Percentiles rank a stretch among this genome's conserved stretches.
These are phyloP conservation scores for Pedicia rivosa DNA, from an alignment of 2,888 invertebrate genomes.

Conservation along the genomic window DNA sequence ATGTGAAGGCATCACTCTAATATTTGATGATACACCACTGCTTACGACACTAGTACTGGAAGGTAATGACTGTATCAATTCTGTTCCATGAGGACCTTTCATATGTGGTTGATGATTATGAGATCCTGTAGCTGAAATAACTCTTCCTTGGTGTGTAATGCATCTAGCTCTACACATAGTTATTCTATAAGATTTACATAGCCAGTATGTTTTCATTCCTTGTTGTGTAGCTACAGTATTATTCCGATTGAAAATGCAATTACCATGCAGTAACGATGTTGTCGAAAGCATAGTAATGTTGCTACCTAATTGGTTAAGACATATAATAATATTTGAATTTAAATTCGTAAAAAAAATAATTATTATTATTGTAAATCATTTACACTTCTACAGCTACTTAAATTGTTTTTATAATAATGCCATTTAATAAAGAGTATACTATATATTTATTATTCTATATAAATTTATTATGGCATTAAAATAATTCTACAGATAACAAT, in stretches of 20 bases:
- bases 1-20: background rate
- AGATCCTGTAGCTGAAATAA: conserved; percentile 30
- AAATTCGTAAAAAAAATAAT: background rate
- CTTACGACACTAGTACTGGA: conserved; percentile 1
- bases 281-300: conserved; percentile 31
- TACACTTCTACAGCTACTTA: too few species aligned
- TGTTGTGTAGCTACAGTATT: conserved; percentile 32
- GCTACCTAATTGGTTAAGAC: conserved; percentile 22
- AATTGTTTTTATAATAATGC: too few species aligned
- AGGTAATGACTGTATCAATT: too few species aligned
- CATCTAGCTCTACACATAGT: conserved; percentile 32
- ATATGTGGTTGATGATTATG: conserved; percentile 31
- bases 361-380: too few species aligned
- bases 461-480: too few species aligned
- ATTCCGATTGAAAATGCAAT: conserved; percentile 31
- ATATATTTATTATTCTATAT: too few species aligned
- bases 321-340: too few species aligned
- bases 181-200: conserved; percentile 31
- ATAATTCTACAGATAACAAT: too few species aligned
- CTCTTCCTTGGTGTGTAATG: conserved; percentile 30
- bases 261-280: conserved; percentile 30
- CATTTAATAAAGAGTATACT: too few species aligned
- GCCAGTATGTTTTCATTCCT: conserved; percentile 33
- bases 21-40: background rate
- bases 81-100: conserved; percentile 15